Percentiles rank a stretch among this genome's conserved stretches.
These are phyloP conservation scores for Australoheros scitulus DNA, from an alignment of 2,113 vertebrate species.

Conservation along the genomic window DNA sequence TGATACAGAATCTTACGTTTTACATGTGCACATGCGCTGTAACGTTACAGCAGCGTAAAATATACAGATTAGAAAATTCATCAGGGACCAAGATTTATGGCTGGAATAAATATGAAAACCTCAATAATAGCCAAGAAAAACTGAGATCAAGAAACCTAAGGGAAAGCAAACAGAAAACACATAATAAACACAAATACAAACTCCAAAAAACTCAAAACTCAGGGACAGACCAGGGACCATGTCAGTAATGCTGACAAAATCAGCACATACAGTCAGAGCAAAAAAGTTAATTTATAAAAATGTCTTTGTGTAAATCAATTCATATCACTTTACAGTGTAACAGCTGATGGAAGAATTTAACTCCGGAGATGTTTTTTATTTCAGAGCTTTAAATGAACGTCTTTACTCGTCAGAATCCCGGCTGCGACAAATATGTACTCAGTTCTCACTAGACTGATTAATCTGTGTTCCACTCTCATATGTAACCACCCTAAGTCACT, in stretches of 20 bases:
- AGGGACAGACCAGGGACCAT: not conserved
- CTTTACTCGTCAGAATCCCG: not conserved
- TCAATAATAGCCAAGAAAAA: not conserved
- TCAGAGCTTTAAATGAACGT: constrained; percentile 24
- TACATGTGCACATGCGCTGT: too few species aligned
- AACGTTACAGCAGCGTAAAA: too few species aligned
- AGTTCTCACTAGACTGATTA: constrained; percentile 39
- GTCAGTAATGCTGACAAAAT: not conserved
- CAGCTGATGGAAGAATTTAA: not conserved
- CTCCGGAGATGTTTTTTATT: not conserved
- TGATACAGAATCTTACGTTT: too few species aligned
- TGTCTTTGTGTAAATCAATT: not conserved
- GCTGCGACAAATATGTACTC: constrained; percentile 3
- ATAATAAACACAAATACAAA: not conserved
- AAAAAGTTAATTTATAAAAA: not conserved
- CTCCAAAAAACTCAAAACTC: not conserved
- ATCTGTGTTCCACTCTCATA: constrained; percentile 39
- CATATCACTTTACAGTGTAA: not conserved
- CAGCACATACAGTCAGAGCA: not conserved
- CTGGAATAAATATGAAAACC: not conserved
- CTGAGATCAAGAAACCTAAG: not conserved
- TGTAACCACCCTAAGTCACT: constrained; percentile 46
- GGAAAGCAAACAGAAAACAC: not conserved
- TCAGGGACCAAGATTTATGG: not conserved
- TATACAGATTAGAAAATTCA: too few species aligned